Evolutionary conservation across 2,797 vertebrate genomes (phyloP).

Genomic region (Emys orbicularis): DNA sequence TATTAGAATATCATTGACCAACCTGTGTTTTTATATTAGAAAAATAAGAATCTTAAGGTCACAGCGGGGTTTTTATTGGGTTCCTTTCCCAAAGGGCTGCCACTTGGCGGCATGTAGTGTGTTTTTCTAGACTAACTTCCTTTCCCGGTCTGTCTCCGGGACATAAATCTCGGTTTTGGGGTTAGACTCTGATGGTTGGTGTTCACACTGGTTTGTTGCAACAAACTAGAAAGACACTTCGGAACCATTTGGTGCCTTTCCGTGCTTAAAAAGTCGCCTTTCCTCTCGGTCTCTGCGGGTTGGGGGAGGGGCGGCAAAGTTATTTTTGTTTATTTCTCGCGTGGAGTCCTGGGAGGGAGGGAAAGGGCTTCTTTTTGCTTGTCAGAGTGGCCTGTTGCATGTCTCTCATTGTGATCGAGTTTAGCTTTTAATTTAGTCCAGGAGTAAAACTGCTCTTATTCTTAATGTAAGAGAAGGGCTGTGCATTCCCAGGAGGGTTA

Average conservation of each 20-base stretch:
- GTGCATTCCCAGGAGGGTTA: background rate
- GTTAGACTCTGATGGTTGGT: background rate
- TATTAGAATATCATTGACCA: background rate
- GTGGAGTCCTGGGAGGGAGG: background rate
- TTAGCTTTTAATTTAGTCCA: background rate
- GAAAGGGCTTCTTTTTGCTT: background rate
- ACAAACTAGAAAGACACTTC: rapidly evolving
- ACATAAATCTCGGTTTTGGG: rapidly evolving
- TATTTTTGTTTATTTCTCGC: background rate
- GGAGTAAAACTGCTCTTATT: background rate
- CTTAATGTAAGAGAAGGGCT: background rate
- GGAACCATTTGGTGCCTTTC: background rate
- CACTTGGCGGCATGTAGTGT: rapidly evolving
- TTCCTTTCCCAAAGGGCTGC: conserved; percentile 18
- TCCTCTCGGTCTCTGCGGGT: background rate
- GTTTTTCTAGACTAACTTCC: background rate
- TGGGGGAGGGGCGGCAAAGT: background rate
- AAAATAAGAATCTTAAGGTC: conserved; percentile 2
- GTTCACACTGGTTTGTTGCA: background rate
- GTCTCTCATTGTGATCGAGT: background rate
- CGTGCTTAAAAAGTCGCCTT: background rate
- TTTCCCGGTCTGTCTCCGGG: background rate
- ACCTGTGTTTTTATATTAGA: conserved; percentile 38
- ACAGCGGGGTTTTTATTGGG: background rate
- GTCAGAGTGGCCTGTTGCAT: background rate